Conservation (phyloP, 2,888 invertebrate genomes). For the Rhingia campestris region DNA sequence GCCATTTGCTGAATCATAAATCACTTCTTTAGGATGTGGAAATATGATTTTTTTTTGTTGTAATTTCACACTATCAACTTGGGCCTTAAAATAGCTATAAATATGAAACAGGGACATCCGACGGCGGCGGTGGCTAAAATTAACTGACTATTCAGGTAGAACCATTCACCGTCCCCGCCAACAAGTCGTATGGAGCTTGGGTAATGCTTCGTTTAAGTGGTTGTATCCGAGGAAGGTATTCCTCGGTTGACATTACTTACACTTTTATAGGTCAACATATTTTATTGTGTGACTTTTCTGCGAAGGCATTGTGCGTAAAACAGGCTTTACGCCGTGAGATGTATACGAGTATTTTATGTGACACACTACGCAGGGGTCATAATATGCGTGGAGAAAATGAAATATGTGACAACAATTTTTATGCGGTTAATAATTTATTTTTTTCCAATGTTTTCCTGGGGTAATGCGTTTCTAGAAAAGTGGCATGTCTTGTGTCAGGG, state of each 20-base stretch:
- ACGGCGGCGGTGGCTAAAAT: constrained; percentile 40
- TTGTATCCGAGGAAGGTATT: constrained; percentile 1
- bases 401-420: constrained; percentile 40
- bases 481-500: too few relatives aligned
- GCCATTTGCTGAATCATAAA: constrained; percentile 63
- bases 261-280: constrained; percentile 45
- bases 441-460: too few relatives aligned
- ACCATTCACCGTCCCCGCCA: not conserved
- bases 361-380: constrained; percentile 8
- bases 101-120: constrained; percentile 65
- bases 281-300: constrained; percentile 13
- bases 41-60: constrained; percentile 46
- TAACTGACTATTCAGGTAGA: constrained; percentile 57
- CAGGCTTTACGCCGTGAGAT: not conserved
- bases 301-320: constrained; percentile 32
- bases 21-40: constrained; percentile 55
- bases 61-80: constrained; percentile 60
- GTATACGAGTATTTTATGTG: constrained; percentile 40
- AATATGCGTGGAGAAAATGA: constrained; percentile 24
- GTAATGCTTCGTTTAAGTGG: constrained; percentile 28
- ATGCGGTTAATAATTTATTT: not conserved
- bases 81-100: constrained; percentile 52
- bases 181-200: not conserved
- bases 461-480: too few relatives aligned
- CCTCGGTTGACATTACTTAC: constrained; percentile 25